phyloP scores from a whole-genome alignment of 2,113 vertebrate species.

The Tragelaphus buxtoni region DNA sequence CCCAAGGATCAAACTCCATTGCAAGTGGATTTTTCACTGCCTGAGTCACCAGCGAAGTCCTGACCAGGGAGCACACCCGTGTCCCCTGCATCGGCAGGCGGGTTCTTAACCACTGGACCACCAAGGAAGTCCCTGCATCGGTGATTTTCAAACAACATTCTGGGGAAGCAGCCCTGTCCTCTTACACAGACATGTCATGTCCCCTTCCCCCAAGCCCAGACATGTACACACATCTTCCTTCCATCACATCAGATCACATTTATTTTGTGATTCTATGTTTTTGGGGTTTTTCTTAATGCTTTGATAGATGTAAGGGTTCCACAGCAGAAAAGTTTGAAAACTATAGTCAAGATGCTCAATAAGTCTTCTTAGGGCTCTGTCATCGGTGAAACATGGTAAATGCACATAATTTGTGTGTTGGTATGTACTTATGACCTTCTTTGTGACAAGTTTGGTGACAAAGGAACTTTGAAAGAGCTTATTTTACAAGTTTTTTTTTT shows the following conservation, averaged over 20 bases:
- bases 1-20: background rate
- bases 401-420: background rate
- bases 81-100: background rate
- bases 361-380: background rate
- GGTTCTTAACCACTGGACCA: background rate
- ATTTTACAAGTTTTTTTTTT: background rate
- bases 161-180: background rate
- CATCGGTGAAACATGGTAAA: background rate
- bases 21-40: background rate
- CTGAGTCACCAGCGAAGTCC: background rate
- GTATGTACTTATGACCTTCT: background rate
- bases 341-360: background rate
- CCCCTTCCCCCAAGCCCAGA: background rate
- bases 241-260: background rate
- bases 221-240: background rate
- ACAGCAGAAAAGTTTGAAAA: background rate
- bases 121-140: background rate
- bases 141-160: background rate
- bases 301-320: background rate
- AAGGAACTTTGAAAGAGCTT: background rate
- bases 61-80: background rate
- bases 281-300: background rate
- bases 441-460: background rate
- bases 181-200: rapidly evolving
- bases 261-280: background rate